A percentile compares a stretch with the other conserved stretches of the same genome.
Evolutionary conservation across 1,140 invertebrate genomes (phyloP).

Genomic region (Leptopilina boulardi): DNA sequence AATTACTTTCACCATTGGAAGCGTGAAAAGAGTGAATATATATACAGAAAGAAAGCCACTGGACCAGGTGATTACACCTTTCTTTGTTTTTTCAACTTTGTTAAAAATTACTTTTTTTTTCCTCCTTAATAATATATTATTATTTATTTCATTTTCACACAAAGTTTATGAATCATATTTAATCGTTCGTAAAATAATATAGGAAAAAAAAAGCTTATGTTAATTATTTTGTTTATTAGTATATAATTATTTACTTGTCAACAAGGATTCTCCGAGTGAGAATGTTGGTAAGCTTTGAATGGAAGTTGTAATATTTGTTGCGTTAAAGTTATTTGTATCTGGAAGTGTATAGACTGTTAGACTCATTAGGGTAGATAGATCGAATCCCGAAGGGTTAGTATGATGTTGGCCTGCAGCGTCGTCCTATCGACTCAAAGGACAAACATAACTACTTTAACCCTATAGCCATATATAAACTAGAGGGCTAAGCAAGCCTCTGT

Average conservation of each 20-base stretch:
- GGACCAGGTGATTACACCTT: constrained; percentile 60
- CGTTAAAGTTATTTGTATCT: not conserved
- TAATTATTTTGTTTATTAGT: too few species aligned
- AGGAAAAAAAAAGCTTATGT: too few species aligned
- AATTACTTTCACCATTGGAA: constrained; percentile 49
- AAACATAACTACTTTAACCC: constrained; percentile 75
- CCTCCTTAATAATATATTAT: too few species aligned
- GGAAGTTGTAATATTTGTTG: not conserved
- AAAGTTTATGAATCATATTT: too few species aligned
- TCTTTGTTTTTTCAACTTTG: constrained; percentile 38
- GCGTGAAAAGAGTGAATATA: constrained; percentile 34
- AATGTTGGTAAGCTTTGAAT: not conserved
- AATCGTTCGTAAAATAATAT: too few species aligned
- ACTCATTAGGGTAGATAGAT: constrained; percentile 71
- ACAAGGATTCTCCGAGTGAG: not conserved
- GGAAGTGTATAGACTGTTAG: constrained; percentile 38
- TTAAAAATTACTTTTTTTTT: constrained; percentile 18
- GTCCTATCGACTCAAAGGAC: constrained; percentile 73
- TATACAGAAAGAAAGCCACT: constrained; percentile 47
- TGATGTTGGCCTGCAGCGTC: constrained; percentile 62
- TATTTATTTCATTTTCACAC: too few species aligned
- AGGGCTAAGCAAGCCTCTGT: constrained; percentile 74
- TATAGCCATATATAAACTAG: constrained; percentile 73
- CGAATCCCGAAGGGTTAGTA: constrained; percentile 71
- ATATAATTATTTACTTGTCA: not conserved